A percentile compares a stretch with the other conserved stretches of the same genome.
These are phyloP conservation scores for Cacatua alba DNA, from an alignment of 2,113 vertebrate species.

Conservation along the genomic window DNA sequence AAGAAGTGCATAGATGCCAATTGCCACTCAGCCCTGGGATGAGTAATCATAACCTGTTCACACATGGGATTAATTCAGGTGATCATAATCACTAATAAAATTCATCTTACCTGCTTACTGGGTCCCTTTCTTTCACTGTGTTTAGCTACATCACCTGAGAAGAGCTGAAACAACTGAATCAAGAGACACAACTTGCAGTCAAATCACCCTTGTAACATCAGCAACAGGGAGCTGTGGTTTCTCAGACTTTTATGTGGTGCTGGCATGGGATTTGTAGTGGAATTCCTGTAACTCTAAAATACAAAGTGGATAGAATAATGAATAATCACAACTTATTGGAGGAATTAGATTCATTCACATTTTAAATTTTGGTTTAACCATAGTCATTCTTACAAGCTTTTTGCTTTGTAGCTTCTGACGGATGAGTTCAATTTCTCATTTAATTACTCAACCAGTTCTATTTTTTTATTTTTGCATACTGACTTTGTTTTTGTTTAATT, in stretches of 20 bases:
- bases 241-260: accelerated
- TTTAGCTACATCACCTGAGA: not conserved
- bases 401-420: not conserved
- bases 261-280: not conserved
- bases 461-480: not conserved
- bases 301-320: not conserved
- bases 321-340: not conserved
- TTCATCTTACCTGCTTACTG: not conserved
- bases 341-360: not conserved
- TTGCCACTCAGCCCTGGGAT: not conserved
- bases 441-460: not conserved
- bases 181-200: not conserved
- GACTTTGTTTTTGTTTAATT: not conserved
- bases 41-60: not conserved
- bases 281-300: not conserved
- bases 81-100: not conserved
- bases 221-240: accelerated
- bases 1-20: not conserved
- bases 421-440: not conserved
- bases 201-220: not conserved
- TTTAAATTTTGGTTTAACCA: not conserved
- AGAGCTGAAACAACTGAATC: not conserved
- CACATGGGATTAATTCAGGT: not conserved
- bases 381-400: not conserved
- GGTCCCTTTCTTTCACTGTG: not conserved